Evolutionary conservation across 2,888 invertebrate species (phyloP).

Genomic region (Metallyticus violacea): DNA sequence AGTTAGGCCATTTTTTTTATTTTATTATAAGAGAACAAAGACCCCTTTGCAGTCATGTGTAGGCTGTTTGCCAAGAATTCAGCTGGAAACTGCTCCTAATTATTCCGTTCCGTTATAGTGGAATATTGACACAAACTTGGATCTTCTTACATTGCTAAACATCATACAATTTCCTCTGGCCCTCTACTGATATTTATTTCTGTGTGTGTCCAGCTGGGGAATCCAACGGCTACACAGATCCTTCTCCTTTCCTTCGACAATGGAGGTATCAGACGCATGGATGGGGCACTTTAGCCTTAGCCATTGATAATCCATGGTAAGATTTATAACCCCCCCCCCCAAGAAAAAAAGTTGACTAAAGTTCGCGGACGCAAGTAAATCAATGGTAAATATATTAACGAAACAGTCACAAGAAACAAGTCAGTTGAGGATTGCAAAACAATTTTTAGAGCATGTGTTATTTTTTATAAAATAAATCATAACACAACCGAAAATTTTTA

Average conservation of each 20-base stretch:
- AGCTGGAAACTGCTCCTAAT: neutral
- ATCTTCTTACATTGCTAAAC: neutral
- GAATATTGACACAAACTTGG: neutral
- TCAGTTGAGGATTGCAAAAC: too few species aligned
- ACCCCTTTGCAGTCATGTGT: neutral
- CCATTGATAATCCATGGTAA: neutral
- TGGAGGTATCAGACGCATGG: neutral
- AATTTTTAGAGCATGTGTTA: too few species aligned
- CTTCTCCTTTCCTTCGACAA: neutral
- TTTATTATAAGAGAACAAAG: neutral
- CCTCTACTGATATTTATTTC: neutral
- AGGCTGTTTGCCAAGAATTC: neutral
- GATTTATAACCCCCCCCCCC: too few species aligned
- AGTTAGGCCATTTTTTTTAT: neutral
- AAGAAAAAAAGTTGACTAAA: neutral
- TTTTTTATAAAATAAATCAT: too few species aligned
- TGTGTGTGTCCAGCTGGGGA: neutral
- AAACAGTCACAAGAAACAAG: neutral
- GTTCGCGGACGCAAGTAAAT: neutral
- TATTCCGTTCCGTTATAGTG: neutral
- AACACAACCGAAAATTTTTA: too few species aligned
- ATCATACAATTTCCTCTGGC: neutral
- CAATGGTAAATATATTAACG: neutral
- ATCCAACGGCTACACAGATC: neutral
- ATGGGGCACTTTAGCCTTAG: neutral